A percentile compares a stretch with the other conserved stretches of the same genome.
Evolutionary conservation across 2,113 vertebrate species (phyloP).

Genomic region (Galeopterus variegatus): DNA sequence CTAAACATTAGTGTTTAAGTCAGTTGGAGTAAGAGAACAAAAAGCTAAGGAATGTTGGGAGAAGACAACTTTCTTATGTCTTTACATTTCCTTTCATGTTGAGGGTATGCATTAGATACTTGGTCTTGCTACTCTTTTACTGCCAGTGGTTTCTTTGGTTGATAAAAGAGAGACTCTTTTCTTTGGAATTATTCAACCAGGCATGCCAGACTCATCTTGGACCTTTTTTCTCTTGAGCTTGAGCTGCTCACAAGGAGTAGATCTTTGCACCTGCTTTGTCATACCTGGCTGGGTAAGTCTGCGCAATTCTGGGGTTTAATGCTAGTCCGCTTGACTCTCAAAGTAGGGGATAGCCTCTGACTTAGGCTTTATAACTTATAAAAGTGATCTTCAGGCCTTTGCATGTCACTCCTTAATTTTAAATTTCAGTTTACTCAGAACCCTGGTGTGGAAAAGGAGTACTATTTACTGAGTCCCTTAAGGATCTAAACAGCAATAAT

Average conservation of each 20-base stretch:
- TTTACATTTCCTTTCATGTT: background rate
- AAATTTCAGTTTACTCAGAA: background rate
- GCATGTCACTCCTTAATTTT: background rate
- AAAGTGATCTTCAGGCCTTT: background rate
- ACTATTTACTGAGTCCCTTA: background rate
- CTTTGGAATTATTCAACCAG: background rate
- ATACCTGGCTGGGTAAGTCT: no score
- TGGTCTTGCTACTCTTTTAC: background rate
- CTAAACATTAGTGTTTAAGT: background rate
- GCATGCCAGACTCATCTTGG: rapidly evolving
- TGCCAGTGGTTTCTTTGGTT: background rate
- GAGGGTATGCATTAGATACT: no score
- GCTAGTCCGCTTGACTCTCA: background rate
- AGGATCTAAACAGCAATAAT: background rate
- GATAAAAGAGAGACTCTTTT: no score
- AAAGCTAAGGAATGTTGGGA: background rate
- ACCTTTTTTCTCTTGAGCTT: background rate
- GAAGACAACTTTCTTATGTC: background rate
- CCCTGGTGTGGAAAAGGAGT: background rate
- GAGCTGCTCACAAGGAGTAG: rapidly evolving
- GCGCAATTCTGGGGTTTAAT: background rate
- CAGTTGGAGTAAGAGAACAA: background rate
- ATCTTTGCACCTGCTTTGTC: background rate
- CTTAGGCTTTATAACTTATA: background rate
- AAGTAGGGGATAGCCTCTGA: background rate